Evolutionary conservation across 2,797 vertebrate genomes (phyloP).

Genomic region (Hyperoplus lanceolatus): DNA sequence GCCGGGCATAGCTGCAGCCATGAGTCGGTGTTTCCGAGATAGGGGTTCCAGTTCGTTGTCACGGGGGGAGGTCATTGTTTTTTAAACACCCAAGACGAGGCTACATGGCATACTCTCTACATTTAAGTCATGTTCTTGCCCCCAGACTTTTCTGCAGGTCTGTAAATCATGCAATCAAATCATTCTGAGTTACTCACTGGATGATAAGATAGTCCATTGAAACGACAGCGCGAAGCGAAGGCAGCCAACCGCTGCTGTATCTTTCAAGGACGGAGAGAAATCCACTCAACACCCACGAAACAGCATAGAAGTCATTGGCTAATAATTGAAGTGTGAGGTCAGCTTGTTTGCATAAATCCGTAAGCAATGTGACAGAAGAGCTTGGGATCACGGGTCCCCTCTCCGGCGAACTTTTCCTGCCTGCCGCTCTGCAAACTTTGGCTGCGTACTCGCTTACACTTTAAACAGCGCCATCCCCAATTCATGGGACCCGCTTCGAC

Average conservation of each 20-base stretch:
- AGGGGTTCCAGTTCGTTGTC: slow-evolving; percentile 83
- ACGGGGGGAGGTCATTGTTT: slow-evolving; percentile 85
- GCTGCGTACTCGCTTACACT: slow-evolving; percentile 81
- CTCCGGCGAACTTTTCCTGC: slow-evolving; percentile 78
- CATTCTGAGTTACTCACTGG: slow-evolving; percentile 69
- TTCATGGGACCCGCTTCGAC: slow-evolving; percentile 76
- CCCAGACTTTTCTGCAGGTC: slow-evolving; percentile 41
- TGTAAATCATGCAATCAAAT: slow-evolving; percentile 58
- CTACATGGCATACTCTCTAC: slow-evolving; percentile 69
- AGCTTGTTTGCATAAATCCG: slow-evolving; percentile 61
- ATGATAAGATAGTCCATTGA: slow-evolving; percentile 72
- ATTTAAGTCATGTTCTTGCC: slow-evolving; percentile 59
- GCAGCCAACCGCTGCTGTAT: slow-evolving; percentile 58
- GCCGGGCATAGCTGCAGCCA: slow-evolving; percentile 86
- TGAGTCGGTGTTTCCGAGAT: slow-evolving; percentile 93
- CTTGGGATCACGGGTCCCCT: slow-evolving; percentile 63
- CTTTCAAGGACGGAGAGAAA: slow-evolving; percentile 44
- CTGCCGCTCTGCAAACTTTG: slow-evolving; percentile 84
- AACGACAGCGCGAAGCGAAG: slow-evolving; percentile 66
- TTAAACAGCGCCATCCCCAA: slow-evolving; percentile 88
- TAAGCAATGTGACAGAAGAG: slow-evolving; percentile 57
- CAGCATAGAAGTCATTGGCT: slow-evolving; percentile 35
- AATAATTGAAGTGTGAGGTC: slow-evolving; percentile 40
- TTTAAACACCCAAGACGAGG: slow-evolving; percentile 48
- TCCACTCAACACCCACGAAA: slow-evolving; percentile 34